Base-by-base conservation (phyloP, 2,797 vertebrate genomes). In the Taeniopygia guttata region DNA sequence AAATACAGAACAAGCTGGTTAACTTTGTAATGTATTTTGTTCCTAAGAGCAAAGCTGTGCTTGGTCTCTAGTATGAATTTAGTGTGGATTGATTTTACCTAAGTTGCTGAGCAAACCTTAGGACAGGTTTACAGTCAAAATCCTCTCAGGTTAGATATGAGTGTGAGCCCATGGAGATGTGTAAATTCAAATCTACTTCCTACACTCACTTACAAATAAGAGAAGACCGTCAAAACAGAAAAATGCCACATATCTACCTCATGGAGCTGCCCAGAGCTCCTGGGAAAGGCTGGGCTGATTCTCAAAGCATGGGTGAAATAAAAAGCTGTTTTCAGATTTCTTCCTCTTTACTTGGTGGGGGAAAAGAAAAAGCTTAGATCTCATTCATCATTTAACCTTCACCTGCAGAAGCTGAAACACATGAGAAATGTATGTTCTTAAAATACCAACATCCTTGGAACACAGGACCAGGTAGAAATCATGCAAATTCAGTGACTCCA, bases 401-500 rank as follows among this genome's bases (percentile, higher is more conserved):
- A 29, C 14, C 20, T 58, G 52, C 34, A 82, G 60, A 38, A 66
- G 16, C 45, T 72, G 36, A 70, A 85, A 34, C 46, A 62, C 34
- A 6, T 8, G 30, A 73, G 51, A 59, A 76, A 68, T 19, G 7
- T 16, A 1, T 49, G 40, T 40, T 77, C 19, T 70, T 26, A 72
- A 51, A 87, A 76, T 45, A 62, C 22, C 48, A 68, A 4, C 46
- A 27, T 13, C 43, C 26, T 58, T 43, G n/a, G 21, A 36, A 30
- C 8, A 9, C 16, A 25, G n/a, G 14, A 5, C 1, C 1, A 9
- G 32, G 12, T 6, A 5, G 14, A 10, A 63, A 34, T 38, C 49
- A 40, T 40, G 27, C 9, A 48, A 75, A 72, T 62, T 11, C 60
- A 74, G 29, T 18, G 38, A 74, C 23, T 42, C 27, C 23, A 40